Evolutionary conservation across 2,113 vertebrate genomes (phyloP).

Genomic region (Leptobrachium ailaonicum): DNA sequence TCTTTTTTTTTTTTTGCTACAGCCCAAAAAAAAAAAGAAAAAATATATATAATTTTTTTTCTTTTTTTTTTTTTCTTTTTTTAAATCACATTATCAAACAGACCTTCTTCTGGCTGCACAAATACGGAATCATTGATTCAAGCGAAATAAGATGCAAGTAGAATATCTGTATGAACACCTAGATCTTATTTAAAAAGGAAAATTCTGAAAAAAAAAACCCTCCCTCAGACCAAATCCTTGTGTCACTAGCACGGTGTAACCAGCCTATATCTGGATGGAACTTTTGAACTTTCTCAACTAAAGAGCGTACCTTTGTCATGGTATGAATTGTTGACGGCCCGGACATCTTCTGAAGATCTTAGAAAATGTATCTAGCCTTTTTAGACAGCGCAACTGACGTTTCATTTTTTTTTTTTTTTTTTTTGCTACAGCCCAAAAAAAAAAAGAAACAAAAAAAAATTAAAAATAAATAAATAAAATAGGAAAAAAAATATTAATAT

Average conservation of each 20-base stretch:
- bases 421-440: slow-evolving; percentile 8
- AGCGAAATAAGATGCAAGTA: slow-evolving; percentile 35
- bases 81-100: slow-evolving; percentile 8
- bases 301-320: background rate
- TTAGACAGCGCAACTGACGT: background rate
- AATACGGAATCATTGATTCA: slow-evolving; percentile 18
- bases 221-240: slow-evolving; percentile 2
- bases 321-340: background rate
- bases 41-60: background rate
- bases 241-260: background rate
- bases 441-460: background rate
- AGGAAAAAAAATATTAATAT: no score
- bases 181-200: slow-evolving; percentile 9
- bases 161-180: slow-evolving; percentile 12
- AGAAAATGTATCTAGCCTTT: background rate
- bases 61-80: background rate
- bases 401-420: background rate
- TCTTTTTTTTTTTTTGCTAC: slow-evolving; percentile 45
- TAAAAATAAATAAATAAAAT: no score
- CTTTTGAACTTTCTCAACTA: background rate
- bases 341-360: background rate
- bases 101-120: slow-evolving; percentile 44
- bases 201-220: background rate
- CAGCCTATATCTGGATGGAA: background rate
- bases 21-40: no score